Conservation (phyloP, 2,888 invertebrate species). For the Hipparchia sbordonii region DNA sequence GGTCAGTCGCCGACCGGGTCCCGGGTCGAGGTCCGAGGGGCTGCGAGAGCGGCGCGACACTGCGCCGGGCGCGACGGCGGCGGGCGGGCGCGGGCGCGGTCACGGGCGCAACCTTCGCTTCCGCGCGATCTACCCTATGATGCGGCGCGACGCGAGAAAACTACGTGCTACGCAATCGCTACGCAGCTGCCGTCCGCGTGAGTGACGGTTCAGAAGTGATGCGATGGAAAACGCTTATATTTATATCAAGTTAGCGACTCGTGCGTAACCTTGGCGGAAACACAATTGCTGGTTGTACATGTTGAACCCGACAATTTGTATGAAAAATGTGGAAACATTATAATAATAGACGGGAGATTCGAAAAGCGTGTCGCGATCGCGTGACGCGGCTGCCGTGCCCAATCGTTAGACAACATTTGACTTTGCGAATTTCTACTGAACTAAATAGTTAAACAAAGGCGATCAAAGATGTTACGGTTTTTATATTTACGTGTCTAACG, state of each 20-base stretch:
- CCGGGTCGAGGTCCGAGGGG: slow-evolving; percentile 68
- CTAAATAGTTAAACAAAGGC: slow-evolving; percentile 14
- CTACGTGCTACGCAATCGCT: slow-evolving; percentile 55
- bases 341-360: background rate
- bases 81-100: slow-evolving; percentile 72
- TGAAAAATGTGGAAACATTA: background rate
- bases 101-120: slow-evolving; percentile 80
- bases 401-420: slow-evolving; percentile 67
- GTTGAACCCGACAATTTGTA: slow-evolving; percentile 1
- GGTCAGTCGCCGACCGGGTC: slow-evolving; percentile 38
- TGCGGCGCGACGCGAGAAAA: slow-evolving; percentile 48
- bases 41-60: slow-evolving; percentile 72
- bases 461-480: background rate
- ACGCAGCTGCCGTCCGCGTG: slow-evolving; percentile 52
- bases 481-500: too few species aligned
- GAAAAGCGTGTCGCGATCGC: slow-evolving; percentile 56
- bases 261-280: slow-evolving; percentile 28
- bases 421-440: slow-evolving; percentile 62
- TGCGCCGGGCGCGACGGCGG: slow-evolving; percentile 62
- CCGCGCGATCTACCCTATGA: slow-evolving; percentile 73
- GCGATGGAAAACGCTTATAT: slow-evolving; percentile 24
- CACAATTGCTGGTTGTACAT: slow-evolving; percentile 5
- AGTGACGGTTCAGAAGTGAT: slow-evolving; percentile 40
- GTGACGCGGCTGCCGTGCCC: slow-evolving; percentile 72
- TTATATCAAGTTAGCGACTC: slow-evolving; percentile 36